Evolutionary conservation across 2,888 invertebrate genomes (phyloP).

Genomic region (Ectemnius continuus): DNA sequence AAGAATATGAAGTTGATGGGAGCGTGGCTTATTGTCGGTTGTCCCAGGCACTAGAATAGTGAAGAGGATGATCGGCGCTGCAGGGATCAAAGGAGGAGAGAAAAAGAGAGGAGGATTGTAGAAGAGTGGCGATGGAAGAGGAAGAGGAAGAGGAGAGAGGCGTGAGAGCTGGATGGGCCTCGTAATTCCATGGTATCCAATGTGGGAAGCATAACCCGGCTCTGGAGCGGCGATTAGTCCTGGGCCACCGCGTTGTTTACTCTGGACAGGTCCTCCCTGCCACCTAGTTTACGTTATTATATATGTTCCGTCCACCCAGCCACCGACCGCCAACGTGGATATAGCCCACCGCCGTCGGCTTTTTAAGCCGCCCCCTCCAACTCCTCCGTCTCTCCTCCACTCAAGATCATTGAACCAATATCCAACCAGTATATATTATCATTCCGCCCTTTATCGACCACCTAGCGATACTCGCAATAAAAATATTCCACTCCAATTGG

Average conservation of each 20-base stretch:
- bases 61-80: not conserved
- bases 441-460: too few species aligned
- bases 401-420: conserved; percentile 15
- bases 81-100: conserved; percentile 3
- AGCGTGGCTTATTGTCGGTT: too few species aligned
- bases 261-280: conserved; percentile 65
- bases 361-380: conserved; percentile 31
- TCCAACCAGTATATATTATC: too few species aligned
- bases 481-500: too few species aligned
- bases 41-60: conserved; percentile 6
- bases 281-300: conserved; percentile 68
- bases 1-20: too few species aligned
- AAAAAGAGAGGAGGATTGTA: conserved; percentile 15
- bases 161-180: conserved; percentile 66
- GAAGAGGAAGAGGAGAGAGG: conserved; percentile 47
- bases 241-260: conserved; percentile 71
- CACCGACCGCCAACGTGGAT: conserved; percentile 59
- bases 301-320: conserved; percentile 61
- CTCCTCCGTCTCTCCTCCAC: not conserved
- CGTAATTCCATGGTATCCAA: conserved; percentile 64
- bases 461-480: too few species aligned
- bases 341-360: conserved; percentile 52
- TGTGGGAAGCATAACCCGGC: conserved; percentile 69
- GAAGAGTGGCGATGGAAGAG: conserved; percentile 18
- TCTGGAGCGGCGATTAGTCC: conserved; percentile 69